These are phyloP conservation scores for Netelia melanura DNA, from an alignment of 2,888 invertebrate genomes.

Conservation along the genomic window DNA sequence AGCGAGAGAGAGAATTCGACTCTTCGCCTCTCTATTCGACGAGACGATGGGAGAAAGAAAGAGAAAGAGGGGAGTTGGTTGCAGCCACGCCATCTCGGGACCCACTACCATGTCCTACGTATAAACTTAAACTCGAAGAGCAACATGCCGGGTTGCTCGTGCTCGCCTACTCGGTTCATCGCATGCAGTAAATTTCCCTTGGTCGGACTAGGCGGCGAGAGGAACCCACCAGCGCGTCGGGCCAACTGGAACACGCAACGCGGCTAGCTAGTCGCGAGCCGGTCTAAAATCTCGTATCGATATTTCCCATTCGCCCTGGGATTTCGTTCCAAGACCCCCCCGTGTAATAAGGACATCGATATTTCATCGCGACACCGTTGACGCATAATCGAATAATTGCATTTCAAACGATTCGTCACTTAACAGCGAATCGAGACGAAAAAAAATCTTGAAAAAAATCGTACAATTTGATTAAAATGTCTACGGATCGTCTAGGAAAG, in stretches of 20 bases:
- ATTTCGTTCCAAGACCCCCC: background rate
- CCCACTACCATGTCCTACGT: slow-evolving; percentile 25
- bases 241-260: slow-evolving; percentile 78
- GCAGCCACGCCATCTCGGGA: slow-evolving; percentile 58
- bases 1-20: slow-evolving; percentile 22
- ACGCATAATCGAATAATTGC: too few species aligned
- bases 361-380: background rate
- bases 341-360: background rate
- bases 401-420: background rate
- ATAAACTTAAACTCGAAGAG: slow-evolving; percentile 23
- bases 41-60: slow-evolving; percentile 18
- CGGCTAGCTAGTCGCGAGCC: slow-evolving; percentile 28
- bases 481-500: background rate
- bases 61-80: slow-evolving; percentile 23
- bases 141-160: slow-evolving; percentile 47
- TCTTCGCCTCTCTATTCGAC: slow-evolving; percentile 23
- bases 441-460: too few species aligned
- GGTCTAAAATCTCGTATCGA: slow-evolving; percentile 44
- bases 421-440: background rate
- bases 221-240: slow-evolving; percentile 62
- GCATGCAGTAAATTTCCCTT: slow-evolving; percentile 82
- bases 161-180: slow-evolving; percentile 76
- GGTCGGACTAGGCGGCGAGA: slow-evolving; percentile 72
- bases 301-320: slow-evolving; percentile 71
- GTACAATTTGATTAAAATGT: too few species aligned